A percentile compares a stretch with the other conserved stretches of the same genome.
Conservation (phyloP, 2,113 vertebrate genomes). For the Fukomys damarensis region DNA sequence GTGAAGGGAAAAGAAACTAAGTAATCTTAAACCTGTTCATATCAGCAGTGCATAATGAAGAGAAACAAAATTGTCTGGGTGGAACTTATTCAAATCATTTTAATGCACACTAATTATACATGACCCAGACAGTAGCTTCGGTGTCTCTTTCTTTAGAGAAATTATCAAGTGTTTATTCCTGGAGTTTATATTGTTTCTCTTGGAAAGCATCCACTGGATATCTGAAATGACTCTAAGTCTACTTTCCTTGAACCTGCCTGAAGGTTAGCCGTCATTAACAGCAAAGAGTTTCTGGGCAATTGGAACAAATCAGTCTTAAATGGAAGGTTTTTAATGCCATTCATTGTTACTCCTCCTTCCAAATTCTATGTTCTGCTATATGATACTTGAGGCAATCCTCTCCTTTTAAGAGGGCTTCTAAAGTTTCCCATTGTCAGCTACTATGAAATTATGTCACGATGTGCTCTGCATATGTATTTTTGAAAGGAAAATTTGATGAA, state of each 20-base stretch:
- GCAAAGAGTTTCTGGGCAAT: background rate
- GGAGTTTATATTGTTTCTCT: constrained; percentile 55
- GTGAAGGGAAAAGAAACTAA: background rate
- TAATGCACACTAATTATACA: constrained; percentile 17
- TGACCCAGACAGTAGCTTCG: background rate
- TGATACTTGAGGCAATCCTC: background rate
- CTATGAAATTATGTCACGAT: background rate
- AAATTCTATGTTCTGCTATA: background rate
- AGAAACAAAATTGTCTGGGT: background rate
- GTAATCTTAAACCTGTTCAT: background rate
- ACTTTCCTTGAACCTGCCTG: background rate
- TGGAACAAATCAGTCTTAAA: background rate
- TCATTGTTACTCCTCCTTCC: background rate
- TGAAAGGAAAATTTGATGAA: background rate
- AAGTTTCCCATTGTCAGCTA: background rate
- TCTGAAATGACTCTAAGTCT: background rate
- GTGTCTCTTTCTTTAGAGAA: constrained; percentile 53
- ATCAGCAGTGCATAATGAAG: constrained; percentile 30
- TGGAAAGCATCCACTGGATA: background rate
- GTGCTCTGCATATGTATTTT: background rate
- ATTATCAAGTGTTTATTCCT: background rate
- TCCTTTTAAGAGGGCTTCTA: background rate
- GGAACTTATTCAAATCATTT: constrained; percentile 8
- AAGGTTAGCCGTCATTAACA: background rate
- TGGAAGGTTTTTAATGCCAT: background rate